Conservation (phyloP, 2,797 vertebrate species). For the Channallabes apus region DNA sequence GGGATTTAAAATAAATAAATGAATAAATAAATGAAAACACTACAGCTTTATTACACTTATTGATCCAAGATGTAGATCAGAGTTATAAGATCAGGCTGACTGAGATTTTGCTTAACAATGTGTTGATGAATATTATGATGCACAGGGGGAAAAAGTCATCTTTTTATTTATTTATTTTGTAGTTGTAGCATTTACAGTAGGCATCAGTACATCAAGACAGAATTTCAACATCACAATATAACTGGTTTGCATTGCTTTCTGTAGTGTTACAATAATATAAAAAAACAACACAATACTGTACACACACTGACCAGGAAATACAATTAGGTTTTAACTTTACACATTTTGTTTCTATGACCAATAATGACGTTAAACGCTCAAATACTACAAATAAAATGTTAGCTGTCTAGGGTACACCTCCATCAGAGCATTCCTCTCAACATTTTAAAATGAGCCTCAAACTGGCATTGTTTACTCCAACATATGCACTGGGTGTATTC, state of each 20-base stretch:
- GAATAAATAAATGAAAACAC: neutral
- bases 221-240: neutral
- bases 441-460: neutral
- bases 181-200: neutral
- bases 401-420: neutral
- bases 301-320: neutral
- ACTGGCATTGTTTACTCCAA: neutral
- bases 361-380: neutral
- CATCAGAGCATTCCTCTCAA: neutral
- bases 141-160: neutral
- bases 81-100: neutral
- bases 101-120: neutral
- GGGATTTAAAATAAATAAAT: neutral
- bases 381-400: neutral
- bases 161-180: neutral
- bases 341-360: neutral
- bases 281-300: neutral
- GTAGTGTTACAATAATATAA: neutral
- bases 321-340: neutral
- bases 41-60: neutral
- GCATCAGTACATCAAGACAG: neutral
- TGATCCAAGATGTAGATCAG: slow-evolving; percentile 21
- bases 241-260: neutral
- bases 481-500: neutral
- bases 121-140: slow-evolving; percentile 17